Percentiles rank a stretch among this genome's conserved stretches.
Evolutionary conservation across 92 coral and sea anemone species (phyloP).

Genomic region (Micromussa lordhowensis): DNA sequence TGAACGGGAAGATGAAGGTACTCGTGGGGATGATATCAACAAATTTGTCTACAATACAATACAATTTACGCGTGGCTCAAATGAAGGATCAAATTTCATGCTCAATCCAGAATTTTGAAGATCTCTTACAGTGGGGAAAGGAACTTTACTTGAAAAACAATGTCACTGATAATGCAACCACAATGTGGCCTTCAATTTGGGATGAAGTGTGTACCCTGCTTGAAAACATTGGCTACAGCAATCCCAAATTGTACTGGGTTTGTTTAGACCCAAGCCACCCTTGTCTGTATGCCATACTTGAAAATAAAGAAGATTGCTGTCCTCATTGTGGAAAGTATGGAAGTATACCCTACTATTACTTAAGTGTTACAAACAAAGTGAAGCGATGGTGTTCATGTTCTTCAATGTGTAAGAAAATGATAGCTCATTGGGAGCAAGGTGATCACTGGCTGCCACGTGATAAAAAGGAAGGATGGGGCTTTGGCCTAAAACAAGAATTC

Average conservation of each 20-base stretch:
- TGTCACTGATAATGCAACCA: too few species aligned
- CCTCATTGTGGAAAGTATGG: slow-evolving; percentile 49
- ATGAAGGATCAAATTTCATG: too few species aligned
- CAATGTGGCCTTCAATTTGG: too few species aligned
- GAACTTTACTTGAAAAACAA: too few species aligned
- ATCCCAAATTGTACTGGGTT: slow-evolving; percentile 44
- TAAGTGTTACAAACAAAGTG: slow-evolving; percentile 60
- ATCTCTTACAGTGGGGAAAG: too few species aligned
- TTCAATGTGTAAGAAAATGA: slow-evolving; percentile 73
- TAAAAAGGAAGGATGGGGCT: slow-evolving; percentile 65
- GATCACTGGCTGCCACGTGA: slow-evolving; percentile 69
- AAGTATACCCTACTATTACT: slow-evolving; percentile 68
- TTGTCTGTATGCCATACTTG: slow-evolving; percentile 37
- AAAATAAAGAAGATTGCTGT: slow-evolving; percentile 28
- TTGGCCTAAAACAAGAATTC: slow-evolving; percentile 51
- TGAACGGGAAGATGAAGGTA: too few species aligned
- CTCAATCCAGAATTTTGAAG: too few species aligned
- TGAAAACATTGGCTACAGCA: too few species aligned
- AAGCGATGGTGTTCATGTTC: slow-evolving; percentile 66
- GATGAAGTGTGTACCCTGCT: too few species aligned
- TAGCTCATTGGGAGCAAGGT: slow-evolving; percentile 61
- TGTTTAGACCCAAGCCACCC: slow-evolving; percentile 63
- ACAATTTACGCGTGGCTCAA: too few species aligned
- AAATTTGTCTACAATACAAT: too few species aligned
- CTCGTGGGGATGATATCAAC: too few species aligned